These are phyloP conservation scores for Phragmatobia fuliginosa DNA, from an alignment of 2,888 invertebrate genomes.

Conservation along the genomic window DNA sequence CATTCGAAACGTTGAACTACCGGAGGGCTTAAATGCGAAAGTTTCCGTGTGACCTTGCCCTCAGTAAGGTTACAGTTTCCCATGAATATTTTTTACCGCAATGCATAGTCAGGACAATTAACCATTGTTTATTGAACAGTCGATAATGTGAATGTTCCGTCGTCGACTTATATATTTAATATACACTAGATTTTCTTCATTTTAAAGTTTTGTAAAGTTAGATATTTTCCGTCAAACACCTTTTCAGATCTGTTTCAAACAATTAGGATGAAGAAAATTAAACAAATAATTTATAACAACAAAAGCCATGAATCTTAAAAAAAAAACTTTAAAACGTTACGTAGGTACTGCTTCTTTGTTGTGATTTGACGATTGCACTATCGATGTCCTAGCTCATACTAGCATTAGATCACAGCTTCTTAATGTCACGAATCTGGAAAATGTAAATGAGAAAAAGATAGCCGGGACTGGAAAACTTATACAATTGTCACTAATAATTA, in stretches of 20 bases:
- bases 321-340: too few species aligned
- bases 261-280: too few species aligned
- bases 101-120: slow-evolving; percentile 43
- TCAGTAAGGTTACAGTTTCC: slow-evolving; percentile 61
- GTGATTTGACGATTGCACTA: background rate
- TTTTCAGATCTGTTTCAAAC: too few species aligned
- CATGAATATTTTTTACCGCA: slow-evolving; percentile 55
- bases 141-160: slow-evolving; percentile 31
- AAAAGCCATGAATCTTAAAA: too few species aligned
- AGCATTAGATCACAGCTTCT: too few species aligned
- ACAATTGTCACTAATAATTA: background rate
- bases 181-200: background rate
- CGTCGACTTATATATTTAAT: background rate
- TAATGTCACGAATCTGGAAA: background rate
- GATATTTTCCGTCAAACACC: too few species aligned
- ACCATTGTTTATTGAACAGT: slow-evolving; percentile 56
- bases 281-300: too few species aligned
- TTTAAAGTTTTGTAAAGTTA: background rate
- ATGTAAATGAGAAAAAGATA: background rate
- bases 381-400: background rate
- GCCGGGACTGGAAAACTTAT: background rate
- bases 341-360: background rate
- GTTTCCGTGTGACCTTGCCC: slow-evolving; percentile 74
- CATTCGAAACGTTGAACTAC: slow-evolving; percentile 37
- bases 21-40: slow-evolving; percentile 65